These are phyloP conservation scores for Petrolisthes cinctipes DNA, from an alignment of 2,888 invertebrate species.

Conservation along the genomic window DNA sequence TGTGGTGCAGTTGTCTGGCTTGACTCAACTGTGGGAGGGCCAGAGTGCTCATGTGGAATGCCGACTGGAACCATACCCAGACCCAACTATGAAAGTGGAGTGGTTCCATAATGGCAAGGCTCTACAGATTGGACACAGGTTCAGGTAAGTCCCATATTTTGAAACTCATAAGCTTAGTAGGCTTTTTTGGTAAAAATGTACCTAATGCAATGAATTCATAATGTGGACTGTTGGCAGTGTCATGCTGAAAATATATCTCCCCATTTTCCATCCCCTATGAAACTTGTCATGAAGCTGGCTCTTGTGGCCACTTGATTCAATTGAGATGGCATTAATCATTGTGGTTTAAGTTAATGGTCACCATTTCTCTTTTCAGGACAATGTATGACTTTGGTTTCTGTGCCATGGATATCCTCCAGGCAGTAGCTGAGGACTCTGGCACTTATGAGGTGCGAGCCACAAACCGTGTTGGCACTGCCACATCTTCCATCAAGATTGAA, in stretches of 20 bases:
- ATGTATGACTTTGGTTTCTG: slow-evolving; percentile 97
- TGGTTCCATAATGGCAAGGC: slow-evolving; percentile 95
- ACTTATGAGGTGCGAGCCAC: slow-evolving; percentile 90
- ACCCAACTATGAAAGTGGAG: slow-evolving; percentile 88
- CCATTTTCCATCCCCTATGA: no score
- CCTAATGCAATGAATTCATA: no score
- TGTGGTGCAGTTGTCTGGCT: slow-evolving; percentile 87
- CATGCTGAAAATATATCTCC: no score
- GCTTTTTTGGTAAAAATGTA: no score
- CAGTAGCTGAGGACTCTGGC: slow-evolving; percentile 93
- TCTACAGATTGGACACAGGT: slow-evolving; percentile 78
- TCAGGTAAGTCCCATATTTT: slow-evolving; percentile 46
- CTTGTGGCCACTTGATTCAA: no score
- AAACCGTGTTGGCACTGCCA: slow-evolving; percentile 85
- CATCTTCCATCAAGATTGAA: slow-evolving; percentile 59
- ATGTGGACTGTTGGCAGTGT: no score
- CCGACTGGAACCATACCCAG: slow-evolving; percentile 91
- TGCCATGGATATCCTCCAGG: slow-evolving; percentile 92
- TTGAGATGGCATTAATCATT: background rate
- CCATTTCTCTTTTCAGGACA: slow-evolving; percentile 76
- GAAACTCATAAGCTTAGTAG: no score
- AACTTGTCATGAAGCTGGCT: no score
- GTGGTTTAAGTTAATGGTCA: background rate
- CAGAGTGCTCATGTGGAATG: slow-evolving; percentile 91
- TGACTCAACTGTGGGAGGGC: slow-evolving; percentile 85